Base-by-base conservation (phyloP, 2,888 invertebrate species). In the Abrostola triplasia region DNA sequence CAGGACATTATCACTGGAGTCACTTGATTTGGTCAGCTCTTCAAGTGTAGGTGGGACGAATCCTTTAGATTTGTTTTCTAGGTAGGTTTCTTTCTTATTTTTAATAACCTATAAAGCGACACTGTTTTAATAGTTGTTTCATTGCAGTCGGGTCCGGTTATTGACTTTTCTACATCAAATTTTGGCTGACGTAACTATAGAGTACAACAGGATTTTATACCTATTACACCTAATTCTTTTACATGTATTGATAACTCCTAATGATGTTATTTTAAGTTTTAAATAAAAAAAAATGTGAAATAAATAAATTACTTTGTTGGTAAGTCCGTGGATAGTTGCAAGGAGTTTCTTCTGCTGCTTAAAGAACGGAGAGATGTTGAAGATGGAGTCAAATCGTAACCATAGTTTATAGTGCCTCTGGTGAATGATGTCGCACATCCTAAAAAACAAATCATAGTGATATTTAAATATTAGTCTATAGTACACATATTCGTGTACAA, bases 401-500 rank as follows among this genome's bases (percentile, higher is more conserved):
- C 97, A 96, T 36, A 97, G 87, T 84, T 97, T 97, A 70, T 97
- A 96, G 82, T 97, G 97, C 56, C 98, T 96, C 74, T 97, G 95
- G 81, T 98, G 97, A 6, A 98, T 95, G 59, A 98, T 97, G 77
- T 97, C 97, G 83, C 97, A 97, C 97, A 98, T 97, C 79, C 95
- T 95, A 81, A 49, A 81, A 49, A 89, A 72, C 9, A 53, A 0
- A 13, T 6, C n/a, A 41, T 5, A 10, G 13, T 11, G 0, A 37
- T 37, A 6, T 24, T 12, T 0, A 10, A 40, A 40, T 40, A 40
- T 5, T 9, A 40, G n/a, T n/a, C n/a, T n/a, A n/a, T n/a, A n/a
- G n/a, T n/a, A n/a, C n/a, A n/a, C n/a, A n/a, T n/a, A n/a, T n/a
- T n/a, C n/a, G n/a, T n/a, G n/a, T n/a, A n/a, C n/a, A n/a, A n/a